These are phyloP conservation scores for Pelusios castaneus DNA, from an alignment of 2,113 vertebrate genomes.

Conservation along the genomic window DNA sequence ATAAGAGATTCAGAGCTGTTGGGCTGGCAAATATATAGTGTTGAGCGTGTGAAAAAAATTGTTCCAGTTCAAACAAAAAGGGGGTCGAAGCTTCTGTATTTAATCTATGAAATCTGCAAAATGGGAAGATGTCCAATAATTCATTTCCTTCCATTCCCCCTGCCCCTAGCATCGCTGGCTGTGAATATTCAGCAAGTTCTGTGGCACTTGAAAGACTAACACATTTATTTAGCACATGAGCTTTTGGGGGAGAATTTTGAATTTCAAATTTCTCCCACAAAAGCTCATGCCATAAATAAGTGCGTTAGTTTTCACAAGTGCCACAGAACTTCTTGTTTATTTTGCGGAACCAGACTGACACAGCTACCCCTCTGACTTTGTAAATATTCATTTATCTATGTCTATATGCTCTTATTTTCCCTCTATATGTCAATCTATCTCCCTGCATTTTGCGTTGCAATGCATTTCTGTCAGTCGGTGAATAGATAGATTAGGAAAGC, in stretches of 20 bases:
- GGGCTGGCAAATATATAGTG: too few species aligned
- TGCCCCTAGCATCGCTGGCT: background rate
- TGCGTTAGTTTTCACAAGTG: too few species aligned
- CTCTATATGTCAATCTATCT: background rate
- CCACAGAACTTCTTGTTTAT: too few species aligned
- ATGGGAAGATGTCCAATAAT: background rate
- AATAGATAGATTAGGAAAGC: background rate
- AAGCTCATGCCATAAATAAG: too few species aligned
- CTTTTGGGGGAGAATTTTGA: too few species aligned
- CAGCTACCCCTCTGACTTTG: too few species aligned
- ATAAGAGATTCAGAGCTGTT: too few species aligned
- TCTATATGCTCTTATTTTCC: background rate
- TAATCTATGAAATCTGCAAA: background rate
- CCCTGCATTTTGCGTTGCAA: background rate
- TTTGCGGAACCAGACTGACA: too few species aligned
- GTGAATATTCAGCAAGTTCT: too few species aligned
- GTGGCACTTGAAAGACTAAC: too few species aligned
- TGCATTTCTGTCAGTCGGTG: background rate
- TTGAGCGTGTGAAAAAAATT: background rate
- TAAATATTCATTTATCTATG: background rate
- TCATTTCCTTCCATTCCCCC: rapidly evolving
- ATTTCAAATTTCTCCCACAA: too few species aligned
- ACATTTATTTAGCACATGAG: too few species aligned
- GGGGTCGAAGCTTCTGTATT: background rate
- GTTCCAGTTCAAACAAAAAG: background rate